These are phyloP conservation scores for Schmidtea mediterranea DNA, from an alignment of 1,140 invertebrate species.

Conservation along the genomic window DNA sequence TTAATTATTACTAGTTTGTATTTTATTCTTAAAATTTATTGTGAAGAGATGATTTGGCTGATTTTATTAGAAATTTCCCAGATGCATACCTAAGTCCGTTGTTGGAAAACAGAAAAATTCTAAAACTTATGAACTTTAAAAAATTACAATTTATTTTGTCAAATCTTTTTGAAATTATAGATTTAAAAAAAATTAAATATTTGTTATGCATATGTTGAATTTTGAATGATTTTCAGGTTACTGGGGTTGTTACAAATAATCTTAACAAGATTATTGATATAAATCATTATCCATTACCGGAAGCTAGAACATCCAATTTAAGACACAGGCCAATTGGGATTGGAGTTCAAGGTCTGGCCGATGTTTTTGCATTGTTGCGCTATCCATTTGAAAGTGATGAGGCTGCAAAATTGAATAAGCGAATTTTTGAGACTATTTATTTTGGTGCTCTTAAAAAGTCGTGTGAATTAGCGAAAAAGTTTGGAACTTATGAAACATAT, in stretches of 20 bases:
- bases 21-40: no score
- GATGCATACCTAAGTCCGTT: no score
- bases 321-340: slow-evolving; percentile 77
- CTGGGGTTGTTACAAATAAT: slow-evolving; percentile 64
- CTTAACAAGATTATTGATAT: slow-evolving; percentile 90
- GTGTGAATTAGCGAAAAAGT: slow-evolving; percentile 63
- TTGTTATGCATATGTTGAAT: no score
- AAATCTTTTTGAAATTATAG: no score
- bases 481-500: slow-evolving; percentile 68
- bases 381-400: slow-evolving; percentile 53
- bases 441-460: slow-evolving; percentile 82
- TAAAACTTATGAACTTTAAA: no score
- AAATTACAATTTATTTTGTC: no score
- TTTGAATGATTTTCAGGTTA: no score
- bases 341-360: slow-evolving; percentile 80
- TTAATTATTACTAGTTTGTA: no score
- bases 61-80: no score
- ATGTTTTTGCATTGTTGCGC: slow-evolving; percentile 77
- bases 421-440: slow-evolving; percentile 95
- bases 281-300: slow-evolving; percentile 73
- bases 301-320: slow-evolving; percentile 55
- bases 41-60: no score
- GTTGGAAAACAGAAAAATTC: no score
- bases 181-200: no score
- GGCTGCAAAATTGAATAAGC: slow-evolving; percentile 58